Percentiles rank a stretch among this genome's conserved stretches.
Evolutionary conservation across 2,888 invertebrate species (phyloP).

Genomic region (Hypomecis atomaria): DNA sequence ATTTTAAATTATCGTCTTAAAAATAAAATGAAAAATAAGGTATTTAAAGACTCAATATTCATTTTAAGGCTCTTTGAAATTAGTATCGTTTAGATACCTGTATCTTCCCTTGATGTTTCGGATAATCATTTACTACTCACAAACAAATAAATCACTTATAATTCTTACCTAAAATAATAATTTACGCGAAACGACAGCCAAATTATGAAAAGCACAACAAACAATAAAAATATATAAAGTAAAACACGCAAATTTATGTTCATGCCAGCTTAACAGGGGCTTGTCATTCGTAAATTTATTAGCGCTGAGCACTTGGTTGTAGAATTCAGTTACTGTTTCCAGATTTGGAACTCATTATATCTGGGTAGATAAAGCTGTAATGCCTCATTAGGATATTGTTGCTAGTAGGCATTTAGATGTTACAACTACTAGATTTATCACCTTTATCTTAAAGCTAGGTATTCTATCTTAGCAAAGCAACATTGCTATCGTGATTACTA

Average conservation of each 20-base stretch:
- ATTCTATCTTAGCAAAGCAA: slow-evolving; percentile 6
- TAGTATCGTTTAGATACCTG: not conserved
- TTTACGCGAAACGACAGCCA: slow-evolving; percentile 5
- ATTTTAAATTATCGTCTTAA: too few species aligned
- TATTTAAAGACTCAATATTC: too few species aligned
- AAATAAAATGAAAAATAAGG: too few species aligned
- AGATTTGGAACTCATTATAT: slow-evolving; percentile 79
- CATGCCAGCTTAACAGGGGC: slow-evolving; percentile 39
- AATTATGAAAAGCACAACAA: slow-evolving; percentile 15
- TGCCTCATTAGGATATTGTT: slow-evolving; percentile 58
- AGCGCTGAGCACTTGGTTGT: slow-evolving; percentile 55
- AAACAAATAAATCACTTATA: slow-evolving; percentile 19
- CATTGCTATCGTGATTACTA: slow-evolving; percentile 14
- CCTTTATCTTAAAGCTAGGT: slow-evolving; percentile 14
- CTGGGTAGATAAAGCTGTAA: slow-evolving; percentile 68
- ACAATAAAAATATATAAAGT: slow-evolving; percentile 30
- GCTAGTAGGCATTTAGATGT: slow-evolving; percentile 45
- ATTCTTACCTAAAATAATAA: slow-evolving; percentile 1
- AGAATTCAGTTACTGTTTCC: slow-evolving; percentile 72
- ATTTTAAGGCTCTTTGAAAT: too few species aligned
- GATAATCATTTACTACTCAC: not conserved
- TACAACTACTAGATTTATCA: slow-evolving; percentile 43
- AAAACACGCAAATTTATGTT: slow-evolving; percentile 40
- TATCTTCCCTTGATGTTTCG: not conserved
- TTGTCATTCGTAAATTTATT: slow-evolving; percentile 55